Percentiles rank a stretch among this genome's conserved stretches.
These are phyloP conservation scores for Cryptosula pallasiana DNA, from an alignment of 2,888 invertebrate genomes.

Conservation along the genomic window DNA sequence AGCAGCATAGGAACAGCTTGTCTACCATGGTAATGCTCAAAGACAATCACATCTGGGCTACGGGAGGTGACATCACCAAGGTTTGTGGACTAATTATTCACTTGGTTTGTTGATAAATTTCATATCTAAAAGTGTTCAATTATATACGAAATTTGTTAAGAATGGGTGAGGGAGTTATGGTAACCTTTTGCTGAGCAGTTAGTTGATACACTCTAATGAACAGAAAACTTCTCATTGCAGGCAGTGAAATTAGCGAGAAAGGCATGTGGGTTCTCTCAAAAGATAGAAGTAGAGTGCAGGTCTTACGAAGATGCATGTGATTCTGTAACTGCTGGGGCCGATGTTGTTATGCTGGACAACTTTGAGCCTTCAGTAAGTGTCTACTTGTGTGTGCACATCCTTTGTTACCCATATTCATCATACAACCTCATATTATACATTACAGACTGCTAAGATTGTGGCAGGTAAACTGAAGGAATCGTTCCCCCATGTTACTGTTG, in stretches of 20 bases:
- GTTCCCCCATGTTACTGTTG: constrained; percentile 47
- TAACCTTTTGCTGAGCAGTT: too few species aligned
- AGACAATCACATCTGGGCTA: constrained; percentile 54
- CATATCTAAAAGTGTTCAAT: too few species aligned
- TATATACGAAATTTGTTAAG: too few species aligned
- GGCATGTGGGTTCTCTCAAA: constrained; percentile 45
- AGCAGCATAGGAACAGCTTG: constrained; percentile 53
- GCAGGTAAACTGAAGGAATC: constrained; percentile 42
- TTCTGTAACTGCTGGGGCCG: constrained; percentile 52
- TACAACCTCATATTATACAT: constrained; percentile 25
- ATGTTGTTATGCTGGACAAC: constrained; percentile 55
- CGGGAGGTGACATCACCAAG: constrained; percentile 49
- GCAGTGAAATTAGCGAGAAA: constrained; percentile 49
- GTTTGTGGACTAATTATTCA: constrained; percentile 34
- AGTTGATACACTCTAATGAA: too few species aligned
- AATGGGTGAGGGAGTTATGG: too few species aligned
- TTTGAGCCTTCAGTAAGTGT: constrained; percentile 46
- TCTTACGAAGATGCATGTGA: constrained; percentile 50
- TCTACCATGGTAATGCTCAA: constrained; percentile 56
- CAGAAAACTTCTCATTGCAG: too few species aligned
- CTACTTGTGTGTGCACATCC: not conserved
- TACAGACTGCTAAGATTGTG: constrained; percentile 40
- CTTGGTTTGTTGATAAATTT: too few species aligned
- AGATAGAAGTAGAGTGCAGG: constrained; percentile 55
- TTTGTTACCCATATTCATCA: not conserved